Percentiles rank a stretch among this genome's conserved stretches.
These are phyloP conservation scores for Erpobdella octoculata DNA, from an alignment of 2,888 invertebrate genomes.

Conservation along the genomic window DNA sequence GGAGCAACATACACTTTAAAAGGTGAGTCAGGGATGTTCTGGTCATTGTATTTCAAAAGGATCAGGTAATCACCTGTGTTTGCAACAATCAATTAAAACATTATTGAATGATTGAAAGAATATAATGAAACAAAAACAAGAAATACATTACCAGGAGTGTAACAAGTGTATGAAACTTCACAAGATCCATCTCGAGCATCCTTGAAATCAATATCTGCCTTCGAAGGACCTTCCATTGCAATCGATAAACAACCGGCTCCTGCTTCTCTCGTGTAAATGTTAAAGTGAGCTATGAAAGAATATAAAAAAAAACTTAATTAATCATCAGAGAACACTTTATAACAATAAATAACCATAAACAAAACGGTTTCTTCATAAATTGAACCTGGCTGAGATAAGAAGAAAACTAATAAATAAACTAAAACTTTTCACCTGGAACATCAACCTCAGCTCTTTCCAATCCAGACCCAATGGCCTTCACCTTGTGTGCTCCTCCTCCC, in stretches of 20 bases:
- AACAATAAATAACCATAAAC: not conserved
- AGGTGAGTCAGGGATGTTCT: slow-evolving; percentile 95
- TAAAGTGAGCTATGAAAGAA: slow-evolving; percentile 57
- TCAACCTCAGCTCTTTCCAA: slow-evolving; percentile 82
- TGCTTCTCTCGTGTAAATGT: slow-evolving; percentile 94
- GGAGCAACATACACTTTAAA: slow-evolving; percentile 87
- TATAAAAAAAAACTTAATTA: not conserved
- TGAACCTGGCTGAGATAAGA: too few relatives aligned
- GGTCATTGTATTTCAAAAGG: slow-evolving; percentile 93
- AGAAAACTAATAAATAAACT: not conserved
- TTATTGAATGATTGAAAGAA: not conserved
- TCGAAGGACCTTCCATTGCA: slow-evolving; percentile 91
- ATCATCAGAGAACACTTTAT: not conserved
- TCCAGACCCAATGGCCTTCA: slow-evolving; percentile 90
- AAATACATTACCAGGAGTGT: slow-evolving; percentile 74
- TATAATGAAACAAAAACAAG: not conserved
- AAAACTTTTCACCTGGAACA: slow-evolving; percentile 63
- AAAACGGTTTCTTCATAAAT: too few relatives aligned
- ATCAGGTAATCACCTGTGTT: slow-evolving; percentile 85
- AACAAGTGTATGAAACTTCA: slow-evolving; percentile 83
- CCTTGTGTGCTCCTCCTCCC: slow-evolving; percentile 85
- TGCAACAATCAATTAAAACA: not conserved
- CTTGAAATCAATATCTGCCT: slow-evolving; percentile 75
- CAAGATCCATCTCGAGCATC: slow-evolving; percentile 87
- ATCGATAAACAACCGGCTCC: slow-evolving; percentile 88